Base-by-base conservation (phyloP, 2,113 vertebrate genomes). In the Sinocyclocheilus grahami region DNA sequence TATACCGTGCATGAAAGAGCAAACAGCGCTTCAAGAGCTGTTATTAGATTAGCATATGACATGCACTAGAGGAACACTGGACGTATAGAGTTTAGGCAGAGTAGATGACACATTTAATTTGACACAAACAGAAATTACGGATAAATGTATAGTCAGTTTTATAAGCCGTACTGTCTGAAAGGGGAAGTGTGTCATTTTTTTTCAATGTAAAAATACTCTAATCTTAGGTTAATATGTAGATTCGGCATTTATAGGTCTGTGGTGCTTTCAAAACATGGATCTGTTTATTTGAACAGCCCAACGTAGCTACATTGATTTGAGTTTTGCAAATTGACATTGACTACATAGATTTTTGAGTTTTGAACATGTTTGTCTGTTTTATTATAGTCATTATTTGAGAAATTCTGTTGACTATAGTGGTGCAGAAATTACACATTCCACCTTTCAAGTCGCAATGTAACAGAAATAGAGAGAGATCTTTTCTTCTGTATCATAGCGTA, bases 21-120 rank as follows among this genome's bases (percentile, higher is more conserved):
- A 60, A 85, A 58, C 22, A 84, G 77, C 58, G 37, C 22, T 81
- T 67, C n/a, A 22, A 18, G 65, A 67, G 51, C 46, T 79, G 72
- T 80, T 60, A 51, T 84, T 84, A 69, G 42, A 58, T 67, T 77
- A 46, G 65, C 60, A 78, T 30, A 65, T 63, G 33, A 20, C n/a
- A 18, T 48, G 24, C 60, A 46, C 22, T 48, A 65, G 60, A 46
- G 14, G 1, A 48, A 76, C 72, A 76, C 39, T 76, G 42, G 42
- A 76, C n/a, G 37, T 11, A 42, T 72, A 74, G 65, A 62, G 67
- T 71, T 71, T 12, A n/a, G 71, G 22, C 11, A 7, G 39, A 76
- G 74, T 76, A 22, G 74, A 27, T 76, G 42, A 76, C 3, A 13
- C 74, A 76, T 27, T 27, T 76, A 24, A 27, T 71, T 71, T 24